Evolutionary conservation across 2,888 invertebrate species (phyloP), one percentile per base, ranked within the genome.

Genomic region (Morinoia aosen): DNA sequence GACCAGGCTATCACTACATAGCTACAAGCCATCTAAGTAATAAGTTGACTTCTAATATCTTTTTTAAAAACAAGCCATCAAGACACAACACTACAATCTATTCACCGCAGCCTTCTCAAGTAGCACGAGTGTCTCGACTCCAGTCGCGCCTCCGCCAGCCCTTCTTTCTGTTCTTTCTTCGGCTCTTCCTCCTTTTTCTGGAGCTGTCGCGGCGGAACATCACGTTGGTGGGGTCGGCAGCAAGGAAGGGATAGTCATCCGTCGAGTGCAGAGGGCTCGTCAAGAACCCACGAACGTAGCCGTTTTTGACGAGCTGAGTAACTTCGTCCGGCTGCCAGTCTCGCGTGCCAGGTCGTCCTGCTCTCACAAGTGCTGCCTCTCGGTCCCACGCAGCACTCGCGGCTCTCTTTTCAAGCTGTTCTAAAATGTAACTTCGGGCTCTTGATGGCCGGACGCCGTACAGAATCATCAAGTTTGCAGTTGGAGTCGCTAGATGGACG

Each of bases 381-480:
- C 96, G 98, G 97, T 98, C 98, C 99, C 99, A 99, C 91, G 99
- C 99, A 97, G 94, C 91, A 48, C 91, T 94, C 16, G 93, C 96
- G 7, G 96, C 96, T 39, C 95, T 88, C 58, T 95, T 94, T 95
- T 96, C 96, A 58, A 96, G 96, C 88, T 95, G 95, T 39, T 91
- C 95, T 97, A 99, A 97, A 96, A 99, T 98, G 88, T 95, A 96
- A 40, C 64, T 58, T 1, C 95, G 91, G 33, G 96, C 95, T 48
- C 95, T 94, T n/a, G 95, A 94, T 25, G 95, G 95, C 39, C 95
- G 95, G 76, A 95, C 96, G 40, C 95, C 96, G 93, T 96, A 97
- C 95, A 96, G 97, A 96, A 96, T 96, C 95, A 96, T 96, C 90
- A 95, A 95, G 96, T 91, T 97, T 97, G 96, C 97, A 96, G 95